Conservation (phyloP, 2,888 invertebrate genomes). For the Keiferia lycopersicella region DNA sequence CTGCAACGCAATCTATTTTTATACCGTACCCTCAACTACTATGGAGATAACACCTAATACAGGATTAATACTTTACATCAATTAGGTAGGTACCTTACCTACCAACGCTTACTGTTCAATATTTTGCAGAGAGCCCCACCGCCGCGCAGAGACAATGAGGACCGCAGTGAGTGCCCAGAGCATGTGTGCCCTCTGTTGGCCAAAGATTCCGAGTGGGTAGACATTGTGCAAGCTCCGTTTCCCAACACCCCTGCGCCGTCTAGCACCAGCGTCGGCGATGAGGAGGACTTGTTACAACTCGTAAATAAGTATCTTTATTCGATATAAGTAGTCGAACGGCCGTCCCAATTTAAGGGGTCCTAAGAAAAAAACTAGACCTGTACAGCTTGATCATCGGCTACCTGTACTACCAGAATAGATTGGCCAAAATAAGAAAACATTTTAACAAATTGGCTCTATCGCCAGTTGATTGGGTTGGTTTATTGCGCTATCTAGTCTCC, state of each 20-base stretch:
- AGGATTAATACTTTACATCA: no score
- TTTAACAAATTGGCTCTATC: no score
- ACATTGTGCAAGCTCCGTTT: constrained; percentile 53
- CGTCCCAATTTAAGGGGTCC: no score
- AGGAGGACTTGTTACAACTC: constrained; percentile 65
- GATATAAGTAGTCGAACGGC: not conserved
- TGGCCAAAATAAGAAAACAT: no score
- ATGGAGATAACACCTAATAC: no score
- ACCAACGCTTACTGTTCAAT: not conserved
- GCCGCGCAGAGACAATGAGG: constrained; percentile 33
- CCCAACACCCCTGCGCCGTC: constrained; percentile 37
- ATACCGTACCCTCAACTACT: no score
- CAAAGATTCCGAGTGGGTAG: constrained; percentile 76
- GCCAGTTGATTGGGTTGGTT: no score
- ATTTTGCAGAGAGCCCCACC: constrained; percentile 44
- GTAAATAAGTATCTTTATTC: constrained; percentile 41
- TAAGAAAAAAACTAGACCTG: no score
- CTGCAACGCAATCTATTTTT: no score
- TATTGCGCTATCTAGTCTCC: no score
- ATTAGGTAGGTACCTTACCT: not conserved
- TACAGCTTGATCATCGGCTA: no score
- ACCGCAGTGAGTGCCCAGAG: constrained; percentile 34
- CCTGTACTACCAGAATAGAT: no score
- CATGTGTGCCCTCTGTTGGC: constrained; percentile 62
- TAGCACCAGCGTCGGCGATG: constrained; percentile 41